Base-by-base conservation (phyloP, 2,888 invertebrate species). In the Xestobium rufovillosum region DNA sequence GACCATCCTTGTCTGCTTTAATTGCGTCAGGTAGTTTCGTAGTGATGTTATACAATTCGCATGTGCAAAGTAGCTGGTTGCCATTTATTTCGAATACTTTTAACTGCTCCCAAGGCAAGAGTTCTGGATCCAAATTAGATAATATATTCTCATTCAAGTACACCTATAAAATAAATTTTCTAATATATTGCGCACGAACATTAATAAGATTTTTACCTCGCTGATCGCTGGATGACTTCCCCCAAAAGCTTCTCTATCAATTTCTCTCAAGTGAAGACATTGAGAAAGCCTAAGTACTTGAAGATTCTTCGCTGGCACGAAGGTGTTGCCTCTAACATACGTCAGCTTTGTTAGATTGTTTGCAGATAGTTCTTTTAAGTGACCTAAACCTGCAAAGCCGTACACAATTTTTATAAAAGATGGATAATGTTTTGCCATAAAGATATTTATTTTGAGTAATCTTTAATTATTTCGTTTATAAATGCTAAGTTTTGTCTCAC, bases 41-140 rank as follows among this genome's bases (percentile, higher is more conserved):
- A 1, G 55, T 47, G n/a, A 64, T 61, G 36, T 63, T 57, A 42
- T 56, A 60, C 6, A 73, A 45, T 3, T 64, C 57, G 54, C 82
- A 82, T 54, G 75, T 73, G 55, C 82, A 82, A 26, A 71, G 60
- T 71, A 82, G 76, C 34, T 69, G 72, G 64, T 82, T 82, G n/a
- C 72, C 73, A 1, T 68, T 65, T 56, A 79, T 69, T 44, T 74
- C 70, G 30, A 82, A 54, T 3, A 66, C 61, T 13, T 70, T 70
- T 36, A 82, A 51, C 29, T 71, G 57, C 1, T 64, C 60, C 76
- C 77, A 77, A 35, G 71, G 68, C 52, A 75, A 64, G 40, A 76
- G 54, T 39, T 71, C 68, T 16, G 66, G 58, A 19, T 73, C 68
- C 17, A 78, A 57, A 36, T 72, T 70, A 49, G 65, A 71, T 26